Conservation (phyloP, 92 coral and sea anemone species). For the Siderastrea radians region DNA sequence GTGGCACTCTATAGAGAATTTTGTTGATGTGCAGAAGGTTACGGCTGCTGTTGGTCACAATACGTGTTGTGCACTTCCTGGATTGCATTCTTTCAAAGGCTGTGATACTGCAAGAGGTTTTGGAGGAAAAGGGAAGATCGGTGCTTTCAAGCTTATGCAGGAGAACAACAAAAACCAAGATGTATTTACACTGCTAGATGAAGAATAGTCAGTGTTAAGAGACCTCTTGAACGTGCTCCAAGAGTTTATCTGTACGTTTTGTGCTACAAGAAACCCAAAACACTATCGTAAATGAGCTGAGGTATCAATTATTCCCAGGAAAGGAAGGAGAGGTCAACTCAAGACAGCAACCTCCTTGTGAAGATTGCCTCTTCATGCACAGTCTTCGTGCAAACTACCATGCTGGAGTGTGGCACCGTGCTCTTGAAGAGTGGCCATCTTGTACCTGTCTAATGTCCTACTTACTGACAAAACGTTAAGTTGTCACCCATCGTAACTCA, state of each 20-base stretch:
- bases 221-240: slow-evolving; percentile 48
- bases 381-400: slow-evolving; percentile 73
- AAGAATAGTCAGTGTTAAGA: slow-evolving; percentile 51
- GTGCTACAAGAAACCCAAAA: slow-evolving; percentile 29
- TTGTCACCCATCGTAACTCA: no score
- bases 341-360: slow-evolving; percentile 72
- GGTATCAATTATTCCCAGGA: slow-evolving; percentile 61
- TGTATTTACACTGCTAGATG: slow-evolving; percentile 55
- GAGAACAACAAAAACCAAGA: slow-evolving; percentile 56
- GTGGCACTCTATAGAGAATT: slow-evolving; percentile 24
- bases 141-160: slow-evolving; percentile 44
- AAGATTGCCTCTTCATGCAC: slow-evolving; percentile 70
- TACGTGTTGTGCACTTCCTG: slow-evolving; percentile 55
- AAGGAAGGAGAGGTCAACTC: slow-evolving; percentile 72
- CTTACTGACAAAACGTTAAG: no score
- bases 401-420: slow-evolving; percentile 59
- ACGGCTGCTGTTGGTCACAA: slow-evolving; percentile 58
- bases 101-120: slow-evolving; percentile 67
- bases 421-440: slow-evolving; percentile 50
- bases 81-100: slow-evolving; percentile 67
- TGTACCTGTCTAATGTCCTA: no score
- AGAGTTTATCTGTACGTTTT: slow-evolving; percentile 66
- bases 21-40: slow-evolving; percentile 30
- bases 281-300: slow-evolving; percentile 55
- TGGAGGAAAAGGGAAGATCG: slow-evolving; percentile 58